phyloP scores from a whole-genome alignment of 2,888 invertebrate genomes.

The Muschampia plurimacula region DNA sequence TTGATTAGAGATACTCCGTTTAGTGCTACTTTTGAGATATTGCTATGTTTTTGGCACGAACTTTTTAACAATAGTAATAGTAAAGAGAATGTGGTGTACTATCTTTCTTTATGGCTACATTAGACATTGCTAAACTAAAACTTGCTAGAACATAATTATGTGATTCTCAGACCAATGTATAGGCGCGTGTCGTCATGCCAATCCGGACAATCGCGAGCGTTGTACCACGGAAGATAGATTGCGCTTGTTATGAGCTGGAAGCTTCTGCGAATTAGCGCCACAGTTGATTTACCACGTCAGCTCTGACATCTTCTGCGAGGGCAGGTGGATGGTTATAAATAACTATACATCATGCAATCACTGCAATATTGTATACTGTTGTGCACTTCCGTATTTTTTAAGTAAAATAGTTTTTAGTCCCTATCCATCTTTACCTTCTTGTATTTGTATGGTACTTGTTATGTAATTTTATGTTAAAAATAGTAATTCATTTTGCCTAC shows the following conservation, averaged over 20 bases:
- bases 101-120: too few species aligned
- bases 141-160: neutral
- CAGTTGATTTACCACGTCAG: conserved; percentile 44
- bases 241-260: conserved; percentile 67
- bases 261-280: conserved; percentile 60
- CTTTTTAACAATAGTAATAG: too few species aligned
- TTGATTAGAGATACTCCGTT: too few species aligned
- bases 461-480: neutral
- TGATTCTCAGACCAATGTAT: conserved; percentile 2
- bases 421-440: too few species aligned
- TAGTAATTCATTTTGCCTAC: too few species aligned
- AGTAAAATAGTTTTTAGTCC: neutral
- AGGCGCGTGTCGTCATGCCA: conserved; percentile 78
- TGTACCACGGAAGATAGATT: conserved; percentile 65
- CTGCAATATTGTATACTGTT: neutral
- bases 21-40: too few species aligned
- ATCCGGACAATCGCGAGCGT: conserved; percentile 58
- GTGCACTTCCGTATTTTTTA: conserved; percentile 8
- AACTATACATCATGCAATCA: neutral
- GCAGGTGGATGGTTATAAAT: conserved; percentile 11
- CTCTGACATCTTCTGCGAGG: conserved; percentile 25
- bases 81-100: too few species aligned
- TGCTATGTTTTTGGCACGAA: too few species aligned
- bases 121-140: neutral
- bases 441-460: too few species aligned